Evolutionary conservation across 1,140 invertebrate genomes (phyloP).

Genomic region (Ctenoplectra terminalis): DNA sequence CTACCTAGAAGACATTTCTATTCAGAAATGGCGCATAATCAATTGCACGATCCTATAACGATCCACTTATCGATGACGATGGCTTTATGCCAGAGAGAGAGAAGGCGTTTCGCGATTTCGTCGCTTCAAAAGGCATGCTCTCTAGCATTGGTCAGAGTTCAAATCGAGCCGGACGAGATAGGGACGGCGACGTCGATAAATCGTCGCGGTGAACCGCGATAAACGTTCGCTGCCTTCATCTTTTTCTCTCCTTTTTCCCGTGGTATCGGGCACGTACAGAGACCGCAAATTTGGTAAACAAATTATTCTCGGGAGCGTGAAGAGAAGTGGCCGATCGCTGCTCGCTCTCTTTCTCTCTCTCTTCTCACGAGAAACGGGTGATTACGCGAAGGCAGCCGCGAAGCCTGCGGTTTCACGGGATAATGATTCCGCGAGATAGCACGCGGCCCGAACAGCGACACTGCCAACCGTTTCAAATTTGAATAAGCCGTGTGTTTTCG

Average conservation of each 20-base stretch:
- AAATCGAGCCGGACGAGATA: constrained; percentile 68
- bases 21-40: too few relatives aligned
- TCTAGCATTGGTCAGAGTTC: constrained; percentile 64
- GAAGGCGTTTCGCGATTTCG: constrained; percentile 62
- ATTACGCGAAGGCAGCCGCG: constrained; percentile 55
- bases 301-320: constrained; percentile 56
- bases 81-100: not conserved
- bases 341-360: not conserved
- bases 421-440: constrained; percentile 63
- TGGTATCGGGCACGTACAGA: constrained; percentile 61
- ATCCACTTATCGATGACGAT: constrained; percentile 19
- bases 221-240: constrained; percentile 59
- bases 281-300: constrained; percentile 69
- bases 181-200: constrained; percentile 67
- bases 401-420: constrained; percentile 56
- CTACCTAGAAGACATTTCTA: too few relatives aligned
- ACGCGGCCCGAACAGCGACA: constrained; percentile 24
- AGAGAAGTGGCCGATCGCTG: not conserved
- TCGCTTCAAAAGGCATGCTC: constrained; percentile 38
- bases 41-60: not conserved
- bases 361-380: constrained; percentile 53
- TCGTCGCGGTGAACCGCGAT: constrained; percentile 67
- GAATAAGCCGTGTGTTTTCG: not conserved
- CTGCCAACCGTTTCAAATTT: constrained; percentile 24
- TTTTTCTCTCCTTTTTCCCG: constrained; percentile 49